phyloP scores from a whole-genome alignment of 1,140 invertebrate genomes.

The Solen grandis region DNA sequence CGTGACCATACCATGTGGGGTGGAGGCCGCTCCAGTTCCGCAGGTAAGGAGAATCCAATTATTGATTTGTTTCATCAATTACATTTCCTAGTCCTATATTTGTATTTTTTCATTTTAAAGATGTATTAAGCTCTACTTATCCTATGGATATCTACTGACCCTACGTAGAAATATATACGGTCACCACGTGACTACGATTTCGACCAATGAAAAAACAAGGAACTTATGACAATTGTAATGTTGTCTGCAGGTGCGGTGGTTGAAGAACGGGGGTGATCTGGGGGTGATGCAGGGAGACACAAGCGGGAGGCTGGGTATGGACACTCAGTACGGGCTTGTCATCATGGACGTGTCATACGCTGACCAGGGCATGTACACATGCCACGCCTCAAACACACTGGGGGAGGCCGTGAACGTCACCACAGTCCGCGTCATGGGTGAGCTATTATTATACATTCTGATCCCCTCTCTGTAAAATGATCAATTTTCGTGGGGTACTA shows the following conservation, averaged over 20 bases:
- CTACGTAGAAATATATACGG: too few relatives aligned
- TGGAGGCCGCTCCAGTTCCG: slow-evolving; percentile 95
- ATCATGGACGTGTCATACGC: slow-evolving; percentile 50
- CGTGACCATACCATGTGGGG: slow-evolving; percentile 94
- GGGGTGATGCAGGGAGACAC: slow-evolving; percentile 76
- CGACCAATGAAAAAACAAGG: too few relatives aligned
- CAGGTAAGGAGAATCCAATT: slow-evolving; percentile 34
- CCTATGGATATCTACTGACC: too few relatives aligned
- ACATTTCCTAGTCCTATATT: too few relatives aligned
- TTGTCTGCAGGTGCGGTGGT: slow-evolving; percentile 85
- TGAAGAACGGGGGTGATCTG: slow-evolving; percentile 92
- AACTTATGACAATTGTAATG: neutral
- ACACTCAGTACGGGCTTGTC: slow-evolving; percentile 71
- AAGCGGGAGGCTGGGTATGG: slow-evolving; percentile 56
- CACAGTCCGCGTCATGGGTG: slow-evolving; percentile 60
- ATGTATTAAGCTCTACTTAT: too few relatives aligned
- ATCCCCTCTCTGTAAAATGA: too few relatives aligned
- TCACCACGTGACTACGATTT: too few relatives aligned
- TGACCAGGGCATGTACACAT: slow-evolving; percentile 69
- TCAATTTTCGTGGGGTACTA: too few relatives aligned
- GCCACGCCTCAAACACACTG: slow-evolving; percentile 63
- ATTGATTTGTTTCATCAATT: too few relatives aligned
- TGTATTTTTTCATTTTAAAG: too few relatives aligned
- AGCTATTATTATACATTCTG: slow-evolving; percentile 39
- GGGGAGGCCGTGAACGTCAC: slow-evolving; percentile 60